A percentile compares a stretch with the other conserved stretches of the same genome.
Evolutionary conservation across 37 sponge, comb jelly and placozoan genomes (phyloP).

Genomic region (Ephydatia muelleri): DNA sequence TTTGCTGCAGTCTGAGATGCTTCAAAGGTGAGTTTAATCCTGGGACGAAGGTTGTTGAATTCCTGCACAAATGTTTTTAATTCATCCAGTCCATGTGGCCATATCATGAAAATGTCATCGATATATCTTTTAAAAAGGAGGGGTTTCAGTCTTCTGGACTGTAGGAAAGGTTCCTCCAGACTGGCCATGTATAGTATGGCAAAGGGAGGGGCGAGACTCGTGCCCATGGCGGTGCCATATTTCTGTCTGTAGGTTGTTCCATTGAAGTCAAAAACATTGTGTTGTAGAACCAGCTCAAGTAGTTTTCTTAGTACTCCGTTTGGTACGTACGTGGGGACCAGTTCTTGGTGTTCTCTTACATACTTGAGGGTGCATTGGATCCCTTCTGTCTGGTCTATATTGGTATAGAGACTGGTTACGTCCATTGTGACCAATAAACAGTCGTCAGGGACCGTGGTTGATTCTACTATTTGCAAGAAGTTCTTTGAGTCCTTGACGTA

Average conservation of each 20-base stretch:
- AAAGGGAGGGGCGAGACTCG: conserved; percentile 35
- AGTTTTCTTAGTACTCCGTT: conserved; percentile 34
- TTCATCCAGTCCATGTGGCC: background rate
- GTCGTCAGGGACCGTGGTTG: conserved; percentile 25
- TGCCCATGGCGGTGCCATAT: conserved; percentile 49
- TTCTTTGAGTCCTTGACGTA: too few species aligned
- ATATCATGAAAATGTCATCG: conserved; percentile 53
- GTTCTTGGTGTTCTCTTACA: conserved; percentile 15
- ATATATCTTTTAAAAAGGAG: conserved; percentile 28
- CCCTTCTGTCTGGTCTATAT: conserved; percentile 37
- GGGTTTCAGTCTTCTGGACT: conserved; percentile 3
- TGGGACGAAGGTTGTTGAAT: conserved; percentile 21
- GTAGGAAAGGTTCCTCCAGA: conserved; percentile 4
- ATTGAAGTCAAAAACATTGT: conserved; percentile 32
- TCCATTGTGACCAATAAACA: conserved; percentile 33
- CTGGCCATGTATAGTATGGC: conserved; percentile 42
- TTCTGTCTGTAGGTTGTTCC: conserved; percentile 8
- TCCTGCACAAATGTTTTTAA: background rate
- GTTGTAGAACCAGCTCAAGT: conserved; percentile 20
- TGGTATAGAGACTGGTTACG: conserved; percentile 37
- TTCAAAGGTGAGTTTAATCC: background rate
- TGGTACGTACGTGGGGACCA: conserved; percentile 18
- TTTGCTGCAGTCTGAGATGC: background rate
- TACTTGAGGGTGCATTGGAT: conserved; percentile 19
- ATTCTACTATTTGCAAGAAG: too few species aligned